phyloP scores from a whole-genome alignment of 2,888 invertebrate genomes.

The Diadromus collaris region DNA sequence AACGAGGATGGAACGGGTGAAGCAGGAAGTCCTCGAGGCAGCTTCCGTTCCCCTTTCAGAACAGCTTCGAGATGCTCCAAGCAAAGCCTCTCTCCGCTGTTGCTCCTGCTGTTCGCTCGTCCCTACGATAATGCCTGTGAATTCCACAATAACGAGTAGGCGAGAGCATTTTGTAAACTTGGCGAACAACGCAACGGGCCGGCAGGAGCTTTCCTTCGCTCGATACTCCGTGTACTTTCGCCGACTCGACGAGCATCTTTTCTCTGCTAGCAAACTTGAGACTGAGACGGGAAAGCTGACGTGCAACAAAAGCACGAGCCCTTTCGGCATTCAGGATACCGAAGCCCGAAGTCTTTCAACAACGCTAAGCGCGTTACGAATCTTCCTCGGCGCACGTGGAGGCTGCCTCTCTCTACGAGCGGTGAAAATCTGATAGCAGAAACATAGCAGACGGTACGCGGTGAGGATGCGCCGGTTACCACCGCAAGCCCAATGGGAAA shows the following conservation, averaged over 20 bases:
- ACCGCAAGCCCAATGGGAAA: conserved; percentile 43
- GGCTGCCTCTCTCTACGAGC: background rate
- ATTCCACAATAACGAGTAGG: conserved; percentile 57
- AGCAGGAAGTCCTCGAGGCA: conserved; percentile 48
- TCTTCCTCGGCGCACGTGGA: conserved; percentile 25
- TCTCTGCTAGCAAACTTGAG: conserved; percentile 10
- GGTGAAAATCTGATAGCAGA: conserved; percentile 36
- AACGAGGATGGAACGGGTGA: conserved; percentile 22
- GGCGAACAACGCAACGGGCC: conserved; percentile 44
- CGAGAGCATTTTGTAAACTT: conserved; percentile 53
- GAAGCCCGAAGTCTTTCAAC: conserved; percentile 9
- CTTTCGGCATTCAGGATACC: conserved; percentile 39
- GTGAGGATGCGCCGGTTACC: conserved; percentile 11
- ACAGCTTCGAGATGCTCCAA: conserved; percentile 30
- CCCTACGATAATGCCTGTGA: conserved; percentile 47
- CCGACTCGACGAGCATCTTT: conserved; percentile 51
- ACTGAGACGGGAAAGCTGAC: conserved; percentile 24
- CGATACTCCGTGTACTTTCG: conserved; percentile 21
- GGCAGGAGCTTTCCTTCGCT: conserved; percentile 35
- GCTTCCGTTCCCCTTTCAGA: conserved; percentile 20
- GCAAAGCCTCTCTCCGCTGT: conserved; percentile 37
- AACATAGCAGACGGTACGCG: conserved; percentile 25
- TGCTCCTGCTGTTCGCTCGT: conserved; percentile 30
- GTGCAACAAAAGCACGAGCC: conserved; percentile 40
- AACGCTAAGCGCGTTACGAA: conserved; percentile 38